These are phyloP conservation scores for Irena cyanogastra DNA, from an alignment of 2,113 vertebrate genomes.

Conservation along the genomic window DNA sequence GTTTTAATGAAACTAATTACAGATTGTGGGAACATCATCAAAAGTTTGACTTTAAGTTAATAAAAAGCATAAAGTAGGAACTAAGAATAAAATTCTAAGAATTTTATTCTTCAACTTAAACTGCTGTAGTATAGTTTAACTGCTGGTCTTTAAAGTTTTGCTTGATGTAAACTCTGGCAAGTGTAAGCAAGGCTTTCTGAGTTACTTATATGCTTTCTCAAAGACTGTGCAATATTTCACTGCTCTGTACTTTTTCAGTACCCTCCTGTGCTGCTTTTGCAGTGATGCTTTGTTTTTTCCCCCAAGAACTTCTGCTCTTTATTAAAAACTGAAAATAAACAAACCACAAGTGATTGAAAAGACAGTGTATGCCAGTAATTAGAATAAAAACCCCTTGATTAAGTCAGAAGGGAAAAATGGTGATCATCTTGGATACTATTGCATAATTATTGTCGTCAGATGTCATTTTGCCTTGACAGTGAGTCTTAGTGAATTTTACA, in stretches of 20 bases:
- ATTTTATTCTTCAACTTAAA: background rate
- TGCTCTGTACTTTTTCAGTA: background rate
- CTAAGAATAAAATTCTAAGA: background rate
- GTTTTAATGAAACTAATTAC: background rate
- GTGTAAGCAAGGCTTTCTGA: background rate
- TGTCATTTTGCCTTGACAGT: background rate
- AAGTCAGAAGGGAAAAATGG: background rate
- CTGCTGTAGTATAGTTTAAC: background rate
- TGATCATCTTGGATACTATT: background rate
- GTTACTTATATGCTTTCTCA: background rate
- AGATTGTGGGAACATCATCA: background rate
- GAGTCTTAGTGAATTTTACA: background rate
- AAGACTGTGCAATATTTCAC: background rate
- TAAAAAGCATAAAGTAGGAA: background rate
- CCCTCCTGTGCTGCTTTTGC: background rate
- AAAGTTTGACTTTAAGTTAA: background rate
- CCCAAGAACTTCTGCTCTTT: background rate
- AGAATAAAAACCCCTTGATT: background rate
- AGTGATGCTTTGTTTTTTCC: background rate
- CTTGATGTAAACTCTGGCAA: background rate
- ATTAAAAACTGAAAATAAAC: background rate
- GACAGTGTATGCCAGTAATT: background rate
- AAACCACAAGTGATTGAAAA: background rate
- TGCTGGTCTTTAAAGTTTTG: background rate
- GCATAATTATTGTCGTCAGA: background rate